Evolutionary conservation across 2,113 vertebrate species (phyloP).

Genomic region (Leucosticte australis): DNA sequence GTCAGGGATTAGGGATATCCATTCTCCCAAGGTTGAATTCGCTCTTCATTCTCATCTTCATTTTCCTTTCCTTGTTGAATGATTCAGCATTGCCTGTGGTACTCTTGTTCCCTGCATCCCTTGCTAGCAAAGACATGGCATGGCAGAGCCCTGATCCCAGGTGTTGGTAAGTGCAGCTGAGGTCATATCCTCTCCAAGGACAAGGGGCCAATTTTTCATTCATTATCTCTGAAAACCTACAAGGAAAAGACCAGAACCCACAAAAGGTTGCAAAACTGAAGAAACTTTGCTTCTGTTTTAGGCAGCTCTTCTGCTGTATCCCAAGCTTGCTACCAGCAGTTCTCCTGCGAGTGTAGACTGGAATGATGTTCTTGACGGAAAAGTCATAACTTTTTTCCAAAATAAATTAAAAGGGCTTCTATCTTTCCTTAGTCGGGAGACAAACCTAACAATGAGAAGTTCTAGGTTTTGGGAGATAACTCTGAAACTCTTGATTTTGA

Average conservation of each 20-base stretch:
- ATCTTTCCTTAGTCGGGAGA: not conserved
- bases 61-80: not conserved
- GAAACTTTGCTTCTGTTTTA: not conserved
- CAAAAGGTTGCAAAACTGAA: not conserved
- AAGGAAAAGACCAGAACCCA: not conserved
- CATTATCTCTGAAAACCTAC: not conserved
- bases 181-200: not conserved
- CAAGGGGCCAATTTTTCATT: not conserved
- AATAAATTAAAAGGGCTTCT: not conserved
- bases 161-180: not conserved
- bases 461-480: not conserved
- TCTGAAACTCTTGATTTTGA: not conserved
- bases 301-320: not conserved
- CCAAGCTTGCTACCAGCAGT: not conserved
- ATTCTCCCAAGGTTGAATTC: not conserved
- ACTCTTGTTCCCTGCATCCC: not conserved
- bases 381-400: not conserved
- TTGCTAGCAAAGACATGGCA: not conserved
- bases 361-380: not conserved
- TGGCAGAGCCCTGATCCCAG: not conserved
- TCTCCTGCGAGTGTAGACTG: not conserved
- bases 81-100: not conserved
- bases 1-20: not conserved
- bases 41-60: not conserved
- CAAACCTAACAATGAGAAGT: not conserved